phyloP scores from a whole-genome alignment of 2,113 vertebrate genomes.

The Garra rufa region DNA sequence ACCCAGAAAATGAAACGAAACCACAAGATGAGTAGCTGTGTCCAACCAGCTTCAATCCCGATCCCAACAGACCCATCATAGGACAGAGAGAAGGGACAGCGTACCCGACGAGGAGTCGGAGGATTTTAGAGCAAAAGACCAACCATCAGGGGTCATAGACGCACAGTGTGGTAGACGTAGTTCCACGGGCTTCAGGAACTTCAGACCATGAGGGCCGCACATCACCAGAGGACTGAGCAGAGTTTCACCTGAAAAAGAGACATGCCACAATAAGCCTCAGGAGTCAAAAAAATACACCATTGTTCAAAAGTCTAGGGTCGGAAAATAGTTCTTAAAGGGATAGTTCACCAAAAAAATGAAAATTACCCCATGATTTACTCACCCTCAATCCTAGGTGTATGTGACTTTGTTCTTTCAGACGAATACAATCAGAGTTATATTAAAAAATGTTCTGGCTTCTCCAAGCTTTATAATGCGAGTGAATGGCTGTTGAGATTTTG shows the following conservation, averaged over 20 bases:
- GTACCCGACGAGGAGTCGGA: conserved; percentile 99
- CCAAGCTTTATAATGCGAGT: no score
- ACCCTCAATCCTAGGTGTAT: no score
- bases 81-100: conserved; percentile 95
- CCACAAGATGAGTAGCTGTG: conserved; percentile 59
- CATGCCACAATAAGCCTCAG: not conserved
- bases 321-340: no score
- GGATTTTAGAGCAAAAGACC: conserved; percentile 99
- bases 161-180: conserved; percentile 99
- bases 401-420: no score
- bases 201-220: conserved; percentile 98
- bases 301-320: not conserved
- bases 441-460: no score
- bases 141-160: conserved; percentile 99
- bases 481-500: no score
- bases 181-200: conserved; percentile 99
- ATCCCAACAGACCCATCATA: conserved; percentile 78
- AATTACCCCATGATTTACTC: no score
- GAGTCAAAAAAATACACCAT: not conserved
- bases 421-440: no score
- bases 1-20: conserved; percentile 33
- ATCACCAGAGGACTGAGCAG: conserved; percentile 98
- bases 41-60: conserved; percentile 67
- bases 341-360: no score
- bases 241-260: conserved; percentile 85